These are phyloP conservation scores for Argopecten irradians DNA, from an alignment of 1,140 invertebrate genomes.

Conservation along the genomic window DNA sequence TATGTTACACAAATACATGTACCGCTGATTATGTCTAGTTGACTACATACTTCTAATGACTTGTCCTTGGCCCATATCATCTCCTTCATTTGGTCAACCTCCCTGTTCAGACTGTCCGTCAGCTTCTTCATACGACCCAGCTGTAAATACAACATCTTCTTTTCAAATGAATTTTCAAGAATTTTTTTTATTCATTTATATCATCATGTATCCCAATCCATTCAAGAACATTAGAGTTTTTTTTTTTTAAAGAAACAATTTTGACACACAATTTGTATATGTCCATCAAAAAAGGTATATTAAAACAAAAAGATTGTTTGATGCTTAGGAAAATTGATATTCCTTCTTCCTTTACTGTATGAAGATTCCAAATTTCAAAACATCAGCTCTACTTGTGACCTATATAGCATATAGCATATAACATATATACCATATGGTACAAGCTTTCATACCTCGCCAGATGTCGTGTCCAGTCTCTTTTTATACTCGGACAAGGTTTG, in stretches of 20 bases:
- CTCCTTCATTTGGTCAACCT: conserved; percentile 68
- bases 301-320: not conserved
- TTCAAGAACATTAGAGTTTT: not conserved
- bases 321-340: not conserved
- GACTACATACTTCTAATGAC: conserved; percentile 67
- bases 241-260: not conserved
- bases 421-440: too few species aligned
- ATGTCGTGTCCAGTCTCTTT: conserved; percentile 63
- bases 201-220: not conserved
- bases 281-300: not conserved
- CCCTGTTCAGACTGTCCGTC: conserved; percentile 64
- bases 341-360: not conserved
- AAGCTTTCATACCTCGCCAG: conserved; percentile 68
- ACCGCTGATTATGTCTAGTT: too few species aligned
- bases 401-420: too few species aligned
- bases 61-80: conserved; percentile 74
- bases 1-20: too few species aligned
- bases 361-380: not conserved
- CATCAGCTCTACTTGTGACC: too few species aligned
- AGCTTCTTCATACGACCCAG: conserved; percentile 65
- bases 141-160: conserved; percentile 49
- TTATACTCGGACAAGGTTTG: conserved; percentile 65
- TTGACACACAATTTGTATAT: not conserved
- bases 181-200: not conserved
- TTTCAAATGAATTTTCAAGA: not conserved